Conservation (phyloP, 2,797 vertebrate genomes). For the Siniperca obscura region DNA sequence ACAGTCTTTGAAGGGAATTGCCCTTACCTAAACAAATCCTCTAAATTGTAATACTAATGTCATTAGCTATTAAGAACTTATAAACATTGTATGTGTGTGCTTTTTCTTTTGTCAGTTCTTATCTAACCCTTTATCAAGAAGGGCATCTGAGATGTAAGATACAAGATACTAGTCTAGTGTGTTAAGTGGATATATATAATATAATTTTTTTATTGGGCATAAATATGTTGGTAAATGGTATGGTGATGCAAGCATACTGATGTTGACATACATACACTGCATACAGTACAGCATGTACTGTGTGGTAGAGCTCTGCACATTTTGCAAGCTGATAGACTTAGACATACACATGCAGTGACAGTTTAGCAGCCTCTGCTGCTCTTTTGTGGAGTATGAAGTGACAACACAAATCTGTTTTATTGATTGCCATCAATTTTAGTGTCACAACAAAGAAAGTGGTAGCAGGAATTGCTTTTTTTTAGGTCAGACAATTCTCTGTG, state of each 20-base stretch:
- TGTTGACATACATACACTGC: neutral
- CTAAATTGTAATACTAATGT: neutral
- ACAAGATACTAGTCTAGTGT: neutral
- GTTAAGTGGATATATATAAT: neutral
- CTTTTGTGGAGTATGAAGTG: slow-evolving; percentile 6
- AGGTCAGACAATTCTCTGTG: slow-evolving; percentile 19
- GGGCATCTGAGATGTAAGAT: neutral
- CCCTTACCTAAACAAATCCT: neutral
- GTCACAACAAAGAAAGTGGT: slow-evolving; percentile 23
- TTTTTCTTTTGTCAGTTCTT: neutral
- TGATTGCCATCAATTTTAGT: slow-evolving; percentile 25
- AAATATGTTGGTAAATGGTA: neutral
- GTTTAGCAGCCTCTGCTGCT: neutral
- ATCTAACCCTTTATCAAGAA: neutral
- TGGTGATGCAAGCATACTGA: neutral
- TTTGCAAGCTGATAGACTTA: neutral
- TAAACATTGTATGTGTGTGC: neutral
- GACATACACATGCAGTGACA: slow-evolving; percentile 21
- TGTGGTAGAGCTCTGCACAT: neutral
- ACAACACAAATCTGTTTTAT: slow-evolving; percentile 25
- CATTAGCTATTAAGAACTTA: neutral
- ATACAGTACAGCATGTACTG: neutral
- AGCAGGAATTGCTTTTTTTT: slow-evolving; percentile 17
- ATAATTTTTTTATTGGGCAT: too few relatives aligned
- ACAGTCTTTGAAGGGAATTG: neutral